Base-by-base conservation (phyloP, 2,113 vertebrate genomes). In the Grallaria varia region DNA sequence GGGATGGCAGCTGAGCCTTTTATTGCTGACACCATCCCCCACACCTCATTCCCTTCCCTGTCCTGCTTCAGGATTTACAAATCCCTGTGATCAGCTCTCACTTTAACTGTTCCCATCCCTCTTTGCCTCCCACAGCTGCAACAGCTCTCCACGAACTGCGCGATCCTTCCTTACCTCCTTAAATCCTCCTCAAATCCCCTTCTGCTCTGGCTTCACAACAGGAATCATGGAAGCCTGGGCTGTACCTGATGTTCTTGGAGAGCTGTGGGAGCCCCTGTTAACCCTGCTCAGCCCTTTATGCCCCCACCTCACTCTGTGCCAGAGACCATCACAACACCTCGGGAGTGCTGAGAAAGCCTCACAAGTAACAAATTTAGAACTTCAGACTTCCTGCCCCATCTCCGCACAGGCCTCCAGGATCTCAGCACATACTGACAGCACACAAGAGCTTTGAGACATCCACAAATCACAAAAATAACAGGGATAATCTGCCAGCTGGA, bases 261-360 rank as follows among this genome's bases (percentile, higher is more conserved):
- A 53, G 39, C 14, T 8, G 1, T 14, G 30, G 23, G 14, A 42
- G 6, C 6, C 64, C 45, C 9, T 3, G 30, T 12, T 8, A 0
- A 31, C 45, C 23, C 81, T 27, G 21, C 16, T 68, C 72, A 55
- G 68, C 35, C 49, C 27, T 44, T 14, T 6, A 12, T 14, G 25
- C 8, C n/a, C 1, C 23, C 2, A n/a, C 8, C 56, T 15, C 10
- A 0, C 42, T 42, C 27, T 24, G 27, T 28, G 35, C 45, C 1
- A 16, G 37, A n/a, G 23, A 37, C 1, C 1, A 9, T 2, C 4
- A 3, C 30, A 13, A 3, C 49, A 8, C 45, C 45, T 49, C 14
- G 2, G 15, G 49, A 31, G 20, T 0, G 14, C 30, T 0, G 2
- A 64, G 1, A 2, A 56, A 14, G n/a, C 19, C 53, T 49, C 45